Evolutionary conservation across 1,140 invertebrate genomes (phyloP).

Genomic region (Papilio xuthus): DNA sequence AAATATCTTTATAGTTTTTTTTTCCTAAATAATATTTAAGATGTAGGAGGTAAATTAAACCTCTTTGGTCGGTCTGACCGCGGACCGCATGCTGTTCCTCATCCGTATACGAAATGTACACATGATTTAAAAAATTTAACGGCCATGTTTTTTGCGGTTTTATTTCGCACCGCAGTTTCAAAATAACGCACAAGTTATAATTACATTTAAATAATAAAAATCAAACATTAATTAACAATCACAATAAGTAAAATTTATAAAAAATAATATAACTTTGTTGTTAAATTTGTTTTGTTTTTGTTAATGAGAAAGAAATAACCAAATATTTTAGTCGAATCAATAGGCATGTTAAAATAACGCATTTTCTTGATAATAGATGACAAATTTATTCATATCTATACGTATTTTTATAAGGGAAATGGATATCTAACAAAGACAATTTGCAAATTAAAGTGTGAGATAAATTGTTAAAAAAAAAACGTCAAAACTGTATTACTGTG

Average conservation of each 20-base stretch:
- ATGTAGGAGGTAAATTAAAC: conserved; percentile 33
- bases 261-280: neutral
- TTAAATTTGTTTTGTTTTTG: no score
- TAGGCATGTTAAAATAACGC: neutral
- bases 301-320: neutral
- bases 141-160: conserved; percentile 34
- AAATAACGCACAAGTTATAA: conserved; percentile 16
- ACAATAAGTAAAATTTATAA: neutral
- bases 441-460: no score
- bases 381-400: no score
- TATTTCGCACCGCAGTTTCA: conserved; percentile 16
- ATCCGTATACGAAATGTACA: conserved; percentile 26
- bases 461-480: no score
- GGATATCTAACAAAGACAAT: no score
- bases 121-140: conserved; percentile 36
- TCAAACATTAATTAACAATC: neutral
- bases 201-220: neutral
- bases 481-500: neutral
- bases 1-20: neutral
- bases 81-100: conserved; percentile 36
- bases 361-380: no score
- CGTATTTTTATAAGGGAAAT: no score
- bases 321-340: neutral
- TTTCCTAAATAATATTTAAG: conserved; percentile 9
- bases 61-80: neutral